Percentiles rank a stretch among this genome's conserved stretches.
Conservation (phyloP, 1,140 invertebrate species). For the Sesamia nonagrioides region DNA sequence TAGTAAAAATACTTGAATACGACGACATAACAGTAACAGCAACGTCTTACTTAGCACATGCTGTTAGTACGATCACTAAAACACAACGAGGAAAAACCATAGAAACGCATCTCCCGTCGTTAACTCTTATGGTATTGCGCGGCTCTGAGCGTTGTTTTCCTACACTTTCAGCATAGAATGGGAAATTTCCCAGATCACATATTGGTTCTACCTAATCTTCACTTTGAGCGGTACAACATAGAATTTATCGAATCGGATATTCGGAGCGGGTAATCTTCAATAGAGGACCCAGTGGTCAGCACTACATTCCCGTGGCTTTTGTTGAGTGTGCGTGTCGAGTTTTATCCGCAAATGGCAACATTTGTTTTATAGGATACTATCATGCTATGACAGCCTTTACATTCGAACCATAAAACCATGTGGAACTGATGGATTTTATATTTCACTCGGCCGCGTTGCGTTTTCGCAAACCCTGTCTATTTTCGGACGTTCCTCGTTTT, state of each 20-base stretch:
- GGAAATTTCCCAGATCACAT: slow-evolving; percentile 41
- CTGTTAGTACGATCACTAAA: slow-evolving; percentile 18
- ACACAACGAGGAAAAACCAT: slow-evolving; percentile 36
- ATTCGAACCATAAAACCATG: slow-evolving; percentile 40
- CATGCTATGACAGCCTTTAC: slow-evolving; percentile 39
- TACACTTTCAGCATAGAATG: neutral
- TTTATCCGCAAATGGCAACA: slow-evolving; percentile 48
- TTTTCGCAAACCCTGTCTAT: slow-evolving; percentile 3
- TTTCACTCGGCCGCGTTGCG: slow-evolving; percentile 20
- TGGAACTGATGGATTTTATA: slow-evolving; percentile 35
- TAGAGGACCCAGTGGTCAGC: slow-evolving; percentile 39
- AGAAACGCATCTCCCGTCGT: slow-evolving; percentile 34
- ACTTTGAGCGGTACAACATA: slow-evolving; percentile 42
- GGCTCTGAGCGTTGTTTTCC: slow-evolving; percentile 28
- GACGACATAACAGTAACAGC: slow-evolving; percentile 19
- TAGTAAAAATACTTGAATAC: slow-evolving; percentile 11
- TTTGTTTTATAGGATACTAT: slow-evolving; percentile 45
- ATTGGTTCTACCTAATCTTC: slow-evolving; percentile 42
- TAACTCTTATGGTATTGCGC: slow-evolving; percentile 38
- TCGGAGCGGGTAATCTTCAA: slow-evolving; percentile 29
- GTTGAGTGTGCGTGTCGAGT: slow-evolving; percentile 46
- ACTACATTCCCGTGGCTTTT: slow-evolving; percentile 51
- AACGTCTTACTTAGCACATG: slow-evolving; percentile 31
- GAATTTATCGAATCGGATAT: slow-evolving; percentile 44
- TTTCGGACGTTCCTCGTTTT: slow-evolving; percentile 17